phyloP scores from a whole-genome alignment of 1,140 invertebrate genomes.

The Bombus waltoni region DNA sequence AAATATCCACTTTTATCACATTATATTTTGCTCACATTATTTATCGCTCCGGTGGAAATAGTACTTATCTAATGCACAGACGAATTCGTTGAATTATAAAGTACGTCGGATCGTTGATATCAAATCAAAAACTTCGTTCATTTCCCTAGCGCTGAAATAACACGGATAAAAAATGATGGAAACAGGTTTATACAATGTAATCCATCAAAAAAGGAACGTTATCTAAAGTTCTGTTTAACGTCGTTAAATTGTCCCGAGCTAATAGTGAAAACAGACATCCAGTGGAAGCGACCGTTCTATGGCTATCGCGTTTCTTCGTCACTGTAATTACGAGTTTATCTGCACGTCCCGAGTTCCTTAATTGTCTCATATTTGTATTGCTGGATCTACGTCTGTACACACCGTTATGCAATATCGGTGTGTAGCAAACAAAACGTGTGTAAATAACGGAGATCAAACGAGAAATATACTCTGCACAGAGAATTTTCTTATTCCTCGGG shows the following conservation, averaged over 20 bases:
- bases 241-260: background rate
- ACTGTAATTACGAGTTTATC: conserved; percentile 11
- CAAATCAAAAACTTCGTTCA: background rate
- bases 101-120: background rate
- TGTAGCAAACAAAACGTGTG: conserved; percentile 10
- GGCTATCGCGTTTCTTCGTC: conserved; percentile 12
- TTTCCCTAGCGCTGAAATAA: no score
- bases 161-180: background rate
- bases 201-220: background rate
- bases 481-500: background rate
- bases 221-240: conserved; percentile 24
- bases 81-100: background rate
- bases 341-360: background rate
- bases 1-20: no score
- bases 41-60: no score
- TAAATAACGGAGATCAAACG: background rate
- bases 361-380: conserved; percentile 24
- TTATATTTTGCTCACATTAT: no score
- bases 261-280: conserved; percentile 1
- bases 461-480: no score
- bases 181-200: background rate
- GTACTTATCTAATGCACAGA: no score
- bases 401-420: background rate
- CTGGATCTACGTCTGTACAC: background rate
- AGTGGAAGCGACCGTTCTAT: background rate